Base-by-base conservation (phyloP, 1,140 invertebrate genomes). In the Solenopsis invicta region DNA sequence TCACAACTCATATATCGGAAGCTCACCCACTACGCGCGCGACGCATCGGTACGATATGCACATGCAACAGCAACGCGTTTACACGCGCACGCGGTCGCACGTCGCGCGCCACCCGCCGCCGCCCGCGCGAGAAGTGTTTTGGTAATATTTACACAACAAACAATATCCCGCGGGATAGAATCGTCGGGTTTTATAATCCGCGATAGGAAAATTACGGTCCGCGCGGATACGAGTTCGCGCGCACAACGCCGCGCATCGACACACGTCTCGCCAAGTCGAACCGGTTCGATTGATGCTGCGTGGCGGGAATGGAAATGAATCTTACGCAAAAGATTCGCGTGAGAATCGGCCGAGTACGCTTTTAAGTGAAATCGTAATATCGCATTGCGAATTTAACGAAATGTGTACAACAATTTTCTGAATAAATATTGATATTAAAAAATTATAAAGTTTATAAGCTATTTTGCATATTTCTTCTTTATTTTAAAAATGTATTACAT, bases 121-220 rank as follows among this genome's bases (percentile, higher is more conserved):
- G 41, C 41, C 9, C 34, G 62, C 45, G 64, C 37, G 66, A 41
- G 37, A 84, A 84, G 80, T 84, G 69, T 84, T 84, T 84, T 61
- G 80, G 80, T 84, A 86, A 89, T 89, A 87, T 89, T 89, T 89
- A 88, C 69, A 89, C 85, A 87, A 89, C 88, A 88, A 88, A 89
- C 87, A 88, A 85, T 85, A 87, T 87, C 85, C 54, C 84, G 66
- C 56, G 66, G 69, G 48, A 84, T 84, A 84, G 80, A 84, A 84
- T 84, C 69, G 54, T 84, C 69, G 80, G 80, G 67, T 84, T 84
- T 84, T 84, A 84, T 84, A 84, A 84, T 84, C 80, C 80, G 80
- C 54, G 80, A 84, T 84, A 84, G 80, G 80, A 75, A 74, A 67
- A 84, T 84, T 84, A 84, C 80, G 67, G 67, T 29, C 41, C 52